A percentile compares a stretch with the other conserved stretches of the same genome.
Conservation (phyloP, 2,888 invertebrate genomes). For the Rhamnusium bicolor region DNA sequence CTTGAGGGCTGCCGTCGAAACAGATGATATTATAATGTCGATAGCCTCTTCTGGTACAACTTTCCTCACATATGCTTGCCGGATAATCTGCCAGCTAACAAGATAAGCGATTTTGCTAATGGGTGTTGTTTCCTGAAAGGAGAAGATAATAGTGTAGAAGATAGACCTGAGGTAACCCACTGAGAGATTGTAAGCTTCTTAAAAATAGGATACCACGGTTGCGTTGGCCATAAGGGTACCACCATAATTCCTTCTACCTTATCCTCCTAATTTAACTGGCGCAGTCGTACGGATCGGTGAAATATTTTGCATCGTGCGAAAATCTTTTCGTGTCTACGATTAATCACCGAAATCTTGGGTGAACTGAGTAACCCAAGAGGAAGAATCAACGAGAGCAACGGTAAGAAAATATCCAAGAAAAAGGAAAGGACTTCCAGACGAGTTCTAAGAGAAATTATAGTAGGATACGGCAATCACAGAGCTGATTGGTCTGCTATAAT, state of each 20-base stretch:
- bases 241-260: conserved; percentile 49
- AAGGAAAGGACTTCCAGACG: no score
- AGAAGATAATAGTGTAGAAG: not conserved
- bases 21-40: not conserved
- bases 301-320: conserved; percentile 30
- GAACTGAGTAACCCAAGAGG: no score
- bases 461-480: no score
- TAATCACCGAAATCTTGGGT: no score
- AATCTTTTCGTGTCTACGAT: no score
- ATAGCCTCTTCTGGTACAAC: not conserved
- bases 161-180: not conserved
- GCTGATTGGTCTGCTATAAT: no score
- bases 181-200: not conserved
- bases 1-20: not conserved
- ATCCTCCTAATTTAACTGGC: conserved; percentile 58
- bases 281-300: conserved; percentile 43
- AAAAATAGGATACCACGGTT: not conserved
- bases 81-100: conserved; percentile 23
- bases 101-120: conserved; percentile 22
- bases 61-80: conserved; percentile 10
- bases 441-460: no score
- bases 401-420: no score
- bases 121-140: conserved; percentile 35
- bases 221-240: not conserved
- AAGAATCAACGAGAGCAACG: no score